Evolutionary conservation across 1,140 invertebrate genomes (phyloP).

Genomic region (Polypedilum pembai): DNA sequence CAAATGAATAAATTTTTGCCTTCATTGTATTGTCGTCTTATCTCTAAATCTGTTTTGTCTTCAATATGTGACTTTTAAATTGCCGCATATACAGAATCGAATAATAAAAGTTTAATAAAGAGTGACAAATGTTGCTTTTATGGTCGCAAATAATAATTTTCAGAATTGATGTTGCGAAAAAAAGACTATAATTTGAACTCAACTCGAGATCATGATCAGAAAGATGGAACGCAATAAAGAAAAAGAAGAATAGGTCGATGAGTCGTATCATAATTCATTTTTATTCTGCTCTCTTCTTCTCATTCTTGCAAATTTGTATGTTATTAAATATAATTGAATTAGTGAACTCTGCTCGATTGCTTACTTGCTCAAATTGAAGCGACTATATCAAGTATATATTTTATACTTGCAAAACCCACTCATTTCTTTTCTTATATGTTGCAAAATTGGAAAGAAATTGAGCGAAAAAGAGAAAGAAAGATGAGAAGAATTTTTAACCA

Average conservation of each 20-base stretch:
- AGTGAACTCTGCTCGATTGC: neutral
- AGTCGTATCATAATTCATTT: neutral
- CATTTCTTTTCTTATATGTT: too few species aligned
- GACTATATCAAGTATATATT: too few species aligned
- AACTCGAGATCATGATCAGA: neutral
- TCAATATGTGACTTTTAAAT: too few species aligned
- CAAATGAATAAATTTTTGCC: neutral
- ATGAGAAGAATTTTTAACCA: too few species aligned
- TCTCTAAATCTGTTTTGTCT: neutral
- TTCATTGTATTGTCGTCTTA: neutral
- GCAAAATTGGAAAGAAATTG: slow-evolving; percentile 1
- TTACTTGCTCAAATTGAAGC: too few species aligned
- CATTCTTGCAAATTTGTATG: neutral
- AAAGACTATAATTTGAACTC: neutral
- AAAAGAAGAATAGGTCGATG: slow-evolving; percentile 11
- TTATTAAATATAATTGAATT: neutral
- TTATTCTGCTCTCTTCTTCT: neutral
- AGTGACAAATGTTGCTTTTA: slow-evolving; percentile 12
- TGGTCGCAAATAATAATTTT: neutral
- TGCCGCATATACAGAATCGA: too few species aligned
- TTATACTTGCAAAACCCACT: too few species aligned
- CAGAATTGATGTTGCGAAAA: neutral
- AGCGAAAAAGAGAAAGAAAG: neutral
- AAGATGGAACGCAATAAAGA: neutral
- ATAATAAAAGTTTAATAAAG: neutral